phyloP scores from a whole-genome alignment of 2,888 invertebrate genomes.

The Tinea semifulvella region DNA sequence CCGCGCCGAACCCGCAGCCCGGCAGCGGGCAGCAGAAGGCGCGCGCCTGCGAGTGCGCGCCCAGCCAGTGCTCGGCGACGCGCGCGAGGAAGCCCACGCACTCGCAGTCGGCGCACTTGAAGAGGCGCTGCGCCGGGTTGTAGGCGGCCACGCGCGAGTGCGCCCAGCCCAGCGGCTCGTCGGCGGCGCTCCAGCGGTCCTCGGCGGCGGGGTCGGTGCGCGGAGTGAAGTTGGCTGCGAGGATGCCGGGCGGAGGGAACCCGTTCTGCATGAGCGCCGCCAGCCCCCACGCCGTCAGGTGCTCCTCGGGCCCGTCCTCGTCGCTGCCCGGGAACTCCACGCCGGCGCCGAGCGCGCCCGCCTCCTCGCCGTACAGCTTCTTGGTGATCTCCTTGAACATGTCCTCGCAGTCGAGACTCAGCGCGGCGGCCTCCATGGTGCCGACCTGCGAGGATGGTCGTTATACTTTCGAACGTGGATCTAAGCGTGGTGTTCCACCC shows the following conservation, averaged over 20 bases:
- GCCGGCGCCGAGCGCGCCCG: slow-evolving; percentile 42
- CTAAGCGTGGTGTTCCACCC: too few species aligned
- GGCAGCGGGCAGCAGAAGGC: slow-evolving; percentile 73
- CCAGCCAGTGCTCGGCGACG: slow-evolving; percentile 81
- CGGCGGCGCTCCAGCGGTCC: slow-evolving; percentile 74
- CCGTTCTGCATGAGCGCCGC: slow-evolving; percentile 82
- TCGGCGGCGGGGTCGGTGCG: slow-evolving; percentile 57
- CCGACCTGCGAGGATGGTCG: too few species aligned
- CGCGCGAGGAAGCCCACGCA: slow-evolving; percentile 78
- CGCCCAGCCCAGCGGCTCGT: slow-evolving; percentile 77
- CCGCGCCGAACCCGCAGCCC: slow-evolving; percentile 78
- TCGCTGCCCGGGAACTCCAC: slow-evolving; percentile 57
- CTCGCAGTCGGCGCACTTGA: slow-evolving; percentile 79
- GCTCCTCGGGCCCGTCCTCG: slow-evolving; percentile 74
- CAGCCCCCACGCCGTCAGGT: slow-evolving; percentile 76
- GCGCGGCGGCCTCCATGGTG: slow-evolving; percentile 52
- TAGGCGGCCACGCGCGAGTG: slow-evolving; percentile 83
- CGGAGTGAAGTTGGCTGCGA: slow-evolving; percentile 67
- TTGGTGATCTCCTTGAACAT: slow-evolving; percentile 93
- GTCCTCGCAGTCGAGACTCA: slow-evolving; percentile 79
- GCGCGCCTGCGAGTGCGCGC: slow-evolving; percentile 72
- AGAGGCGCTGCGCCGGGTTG: slow-evolving; percentile 78
- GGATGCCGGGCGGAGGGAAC: slow-evolving; percentile 72
- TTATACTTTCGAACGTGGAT: too few species aligned
- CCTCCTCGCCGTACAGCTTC: slow-evolving; percentile 89